A percentile compares a stretch with the other conserved stretches of the same genome.
These are phyloP conservation scores for Steromphala cineraria DNA, from an alignment of 2,888 invertebrate species.

Conservation along the genomic window DNA sequence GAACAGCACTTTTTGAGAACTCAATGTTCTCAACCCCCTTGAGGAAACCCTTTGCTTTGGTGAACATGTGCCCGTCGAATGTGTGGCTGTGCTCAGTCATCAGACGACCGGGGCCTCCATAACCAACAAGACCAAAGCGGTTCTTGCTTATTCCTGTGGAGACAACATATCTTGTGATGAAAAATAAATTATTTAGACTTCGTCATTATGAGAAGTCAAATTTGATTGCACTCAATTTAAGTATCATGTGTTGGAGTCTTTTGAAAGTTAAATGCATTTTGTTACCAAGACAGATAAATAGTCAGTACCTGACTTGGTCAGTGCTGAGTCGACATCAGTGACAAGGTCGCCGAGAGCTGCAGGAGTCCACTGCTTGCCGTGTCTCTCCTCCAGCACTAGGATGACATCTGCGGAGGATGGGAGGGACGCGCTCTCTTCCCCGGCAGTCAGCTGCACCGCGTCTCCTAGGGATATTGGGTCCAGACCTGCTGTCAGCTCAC, in stretches of 20 bases:
- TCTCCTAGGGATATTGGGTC: conserved; percentile 28
- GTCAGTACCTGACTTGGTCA: conserved; percentile 52
- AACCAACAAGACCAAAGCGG: conserved; percentile 84
- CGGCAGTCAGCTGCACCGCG: conserved; percentile 23
- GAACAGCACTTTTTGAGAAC: conserved; percentile 39
- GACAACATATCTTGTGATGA: neutral
- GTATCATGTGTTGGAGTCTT: too few relatives aligned
- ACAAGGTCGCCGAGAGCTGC: conserved; percentile 63
- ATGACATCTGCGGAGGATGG: conserved; percentile 88
- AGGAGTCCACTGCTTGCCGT: conserved; percentile 85
- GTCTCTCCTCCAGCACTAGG: conserved; percentile 87
- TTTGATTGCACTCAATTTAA: neutral
- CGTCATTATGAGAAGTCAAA: neutral
- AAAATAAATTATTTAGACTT: too few relatives aligned
- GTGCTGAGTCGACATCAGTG: conserved; percentile 60
- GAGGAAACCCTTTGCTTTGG: conserved; percentile 53
- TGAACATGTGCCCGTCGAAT: conserved; percentile 69
- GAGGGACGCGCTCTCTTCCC: conserved; percentile 68
- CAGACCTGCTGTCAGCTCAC: neutral
- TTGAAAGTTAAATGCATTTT: too few relatives aligned
- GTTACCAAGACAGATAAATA: too few relatives aligned
- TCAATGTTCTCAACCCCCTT: conserved; percentile 57
- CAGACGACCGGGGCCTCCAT: conserved; percentile 83
- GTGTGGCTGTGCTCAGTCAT: conserved; percentile 84
- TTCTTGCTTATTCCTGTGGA: conserved; percentile 69